Evolutionary conservation across 2,113 vertebrate genomes (phyloP).

Genomic region (Peromyscus californicus): DNA sequence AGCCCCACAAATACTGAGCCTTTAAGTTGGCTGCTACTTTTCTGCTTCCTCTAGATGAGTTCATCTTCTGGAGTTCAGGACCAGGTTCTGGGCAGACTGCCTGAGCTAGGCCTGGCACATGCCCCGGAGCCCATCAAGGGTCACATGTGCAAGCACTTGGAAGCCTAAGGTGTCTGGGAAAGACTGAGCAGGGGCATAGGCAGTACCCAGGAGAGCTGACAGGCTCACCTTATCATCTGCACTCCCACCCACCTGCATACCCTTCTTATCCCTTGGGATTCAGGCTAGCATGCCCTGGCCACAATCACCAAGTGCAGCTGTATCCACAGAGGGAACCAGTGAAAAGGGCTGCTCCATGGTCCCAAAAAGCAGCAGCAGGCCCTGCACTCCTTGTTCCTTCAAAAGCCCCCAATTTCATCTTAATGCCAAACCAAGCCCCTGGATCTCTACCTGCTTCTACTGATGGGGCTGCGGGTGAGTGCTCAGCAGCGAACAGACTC

Average conservation of each 20-base stretch:
- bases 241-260: fast-evolving
- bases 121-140: fast-evolving
- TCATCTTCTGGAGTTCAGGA: not conserved
- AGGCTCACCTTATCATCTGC: not conserved
- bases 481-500: too few relatives aligned
- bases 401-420: not conserved
- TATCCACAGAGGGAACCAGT: not conserved
- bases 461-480: not conserved
- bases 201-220: not conserved
- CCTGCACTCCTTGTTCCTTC: not conserved
- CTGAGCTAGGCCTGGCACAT: not conserved
- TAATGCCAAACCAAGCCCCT: not conserved
- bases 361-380: not conserved
- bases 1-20: not conserved
- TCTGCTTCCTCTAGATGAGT: not conserved
- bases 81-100: not conserved
- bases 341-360: not conserved
- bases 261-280: not conserved
- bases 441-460: not conserved
- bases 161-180: not conserved
- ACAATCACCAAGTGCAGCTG: not conserved
- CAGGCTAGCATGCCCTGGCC: not conserved
- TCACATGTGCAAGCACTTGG: not conserved
- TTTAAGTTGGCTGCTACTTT: not conserved
- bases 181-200: not conserved